Percentiles rank a stretch among this genome's conserved stretches.
Evolutionary conservation across 1,140 invertebrate species (phyloP).

Genomic region (Magallana gigas): DNA sequence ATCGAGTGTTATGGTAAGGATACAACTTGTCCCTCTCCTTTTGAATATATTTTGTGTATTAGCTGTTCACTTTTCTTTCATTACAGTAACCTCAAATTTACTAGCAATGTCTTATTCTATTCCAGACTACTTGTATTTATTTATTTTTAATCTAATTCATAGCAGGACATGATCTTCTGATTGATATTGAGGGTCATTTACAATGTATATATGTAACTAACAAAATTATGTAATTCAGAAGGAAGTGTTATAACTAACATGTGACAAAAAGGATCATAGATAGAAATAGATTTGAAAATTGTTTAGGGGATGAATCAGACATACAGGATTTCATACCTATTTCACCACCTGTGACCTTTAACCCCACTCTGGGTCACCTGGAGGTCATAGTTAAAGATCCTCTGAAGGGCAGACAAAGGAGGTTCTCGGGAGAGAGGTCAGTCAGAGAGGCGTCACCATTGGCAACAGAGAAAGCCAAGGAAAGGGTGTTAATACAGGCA

Average conservation of each 20-base stretch:
- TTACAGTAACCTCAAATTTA: not conserved
- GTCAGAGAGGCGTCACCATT: constrained; percentile 17
- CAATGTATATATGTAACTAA: no score
- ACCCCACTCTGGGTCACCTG: constrained; percentile 64
- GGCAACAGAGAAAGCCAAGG: constrained; percentile 24
- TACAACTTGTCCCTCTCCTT: not conserved
- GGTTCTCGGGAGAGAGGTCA: not conserved
- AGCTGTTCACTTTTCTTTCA: not conserved
- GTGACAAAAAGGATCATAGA: no score
- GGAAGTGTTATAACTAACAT: no score
- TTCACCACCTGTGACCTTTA: constrained; percentile 66
- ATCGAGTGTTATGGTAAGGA: constrained; percentile 86
- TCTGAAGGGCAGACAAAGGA: constrained; percentile 33
- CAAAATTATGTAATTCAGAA: no score
- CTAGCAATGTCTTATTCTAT: no score
- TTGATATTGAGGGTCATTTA: no score
- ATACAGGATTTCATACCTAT: constrained; percentile 67
- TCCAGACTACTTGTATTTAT: no score
- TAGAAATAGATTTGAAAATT: no score
- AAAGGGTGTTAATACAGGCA: not conserved
- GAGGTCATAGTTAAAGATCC: constrained; percentile 54
- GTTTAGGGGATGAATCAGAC: constrained; percentile 59
- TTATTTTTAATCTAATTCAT: no score
- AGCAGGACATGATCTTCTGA: no score
- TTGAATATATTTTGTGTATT: constrained; percentile 29